These are phyloP conservation scores for Fulmarus glacialis DNA, from an alignment of 2,113 vertebrate genomes.

Conservation along the genomic window DNA sequence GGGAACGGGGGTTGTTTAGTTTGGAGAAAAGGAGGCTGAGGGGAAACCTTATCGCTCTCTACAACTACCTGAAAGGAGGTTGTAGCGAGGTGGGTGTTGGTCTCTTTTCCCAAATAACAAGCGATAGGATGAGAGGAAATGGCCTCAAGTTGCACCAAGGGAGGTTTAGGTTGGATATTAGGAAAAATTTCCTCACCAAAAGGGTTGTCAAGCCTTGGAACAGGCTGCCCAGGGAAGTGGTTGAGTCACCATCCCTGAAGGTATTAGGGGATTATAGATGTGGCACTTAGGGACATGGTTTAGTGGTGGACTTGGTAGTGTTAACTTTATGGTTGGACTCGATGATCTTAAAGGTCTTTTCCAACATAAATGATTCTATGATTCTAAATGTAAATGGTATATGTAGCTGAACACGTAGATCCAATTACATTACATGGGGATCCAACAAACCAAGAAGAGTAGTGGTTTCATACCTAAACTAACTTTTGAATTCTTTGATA, in stretches of 20 bases:
- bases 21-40: not conserved
- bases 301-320: not conserved
- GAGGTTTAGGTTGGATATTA: not conserved
- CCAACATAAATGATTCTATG: not conserved
- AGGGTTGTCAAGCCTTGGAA: not conserved
- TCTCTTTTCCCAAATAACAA: not conserved
- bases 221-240: not conserved
- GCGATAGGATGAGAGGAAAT: not conserved
- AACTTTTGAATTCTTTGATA: not conserved
- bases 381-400: not conserved
- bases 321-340: not conserved
- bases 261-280: not conserved
- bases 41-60: not conserved
- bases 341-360: not conserved
- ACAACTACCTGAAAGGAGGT: not conserved
- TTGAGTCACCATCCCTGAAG: not conserved
- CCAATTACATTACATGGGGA: not conserved
- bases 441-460: not conserved
- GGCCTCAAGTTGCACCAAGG: not conserved
- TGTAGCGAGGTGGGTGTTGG: fast-evolving
- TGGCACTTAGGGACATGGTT: not conserved
- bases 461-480: not conserved
- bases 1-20: not conserved
- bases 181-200: not conserved
- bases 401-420: not conserved